These are phyloP conservation scores for Malurus cyaneus DNA, from an alignment of 2,113 vertebrate genomes.

Conservation along the genomic window DNA sequence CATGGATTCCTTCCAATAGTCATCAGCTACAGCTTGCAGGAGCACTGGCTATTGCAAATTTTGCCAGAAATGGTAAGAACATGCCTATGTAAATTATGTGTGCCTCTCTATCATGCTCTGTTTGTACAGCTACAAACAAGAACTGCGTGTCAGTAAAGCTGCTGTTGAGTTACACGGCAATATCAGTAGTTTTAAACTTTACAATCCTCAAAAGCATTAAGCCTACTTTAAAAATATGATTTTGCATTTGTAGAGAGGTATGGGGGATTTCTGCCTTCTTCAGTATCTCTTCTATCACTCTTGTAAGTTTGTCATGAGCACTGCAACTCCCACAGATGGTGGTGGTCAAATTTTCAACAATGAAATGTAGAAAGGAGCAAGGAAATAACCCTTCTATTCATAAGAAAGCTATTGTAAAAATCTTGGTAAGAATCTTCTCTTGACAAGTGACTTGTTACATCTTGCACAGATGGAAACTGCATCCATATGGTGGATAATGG, in stretches of 20 bases:
- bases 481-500: conserved; percentile 98
- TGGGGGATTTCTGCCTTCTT: not conserved
- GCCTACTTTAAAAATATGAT: not conserved
- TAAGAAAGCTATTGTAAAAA: not conserved
- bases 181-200: not conserved
- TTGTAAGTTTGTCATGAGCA: not conserved
- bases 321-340: not conserved
- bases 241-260: not conserved
- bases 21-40: conserved; percentile 97
- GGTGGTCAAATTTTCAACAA: not conserved
- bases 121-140: not conserved
- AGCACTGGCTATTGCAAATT: conserved; percentile 95
- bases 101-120: not conserved
- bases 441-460: conserved; percentile 34
- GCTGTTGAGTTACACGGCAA: not conserved
- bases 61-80: conserved; percentile 92
- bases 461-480: conserved; percentile 88
- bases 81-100: not conserved
- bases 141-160: not conserved
- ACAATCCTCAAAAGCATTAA: not conserved
- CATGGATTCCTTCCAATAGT: conserved; percentile 95
- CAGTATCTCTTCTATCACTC: not conserved
- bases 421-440: not conserved
- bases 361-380: not conserved
- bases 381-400: not conserved